A percentile compares a stretch with the other conserved stretches of the same genome.
Evolutionary conservation across 2,113 vertebrate genomes (phyloP).

Genomic region (Pteropus alecto): DNA sequence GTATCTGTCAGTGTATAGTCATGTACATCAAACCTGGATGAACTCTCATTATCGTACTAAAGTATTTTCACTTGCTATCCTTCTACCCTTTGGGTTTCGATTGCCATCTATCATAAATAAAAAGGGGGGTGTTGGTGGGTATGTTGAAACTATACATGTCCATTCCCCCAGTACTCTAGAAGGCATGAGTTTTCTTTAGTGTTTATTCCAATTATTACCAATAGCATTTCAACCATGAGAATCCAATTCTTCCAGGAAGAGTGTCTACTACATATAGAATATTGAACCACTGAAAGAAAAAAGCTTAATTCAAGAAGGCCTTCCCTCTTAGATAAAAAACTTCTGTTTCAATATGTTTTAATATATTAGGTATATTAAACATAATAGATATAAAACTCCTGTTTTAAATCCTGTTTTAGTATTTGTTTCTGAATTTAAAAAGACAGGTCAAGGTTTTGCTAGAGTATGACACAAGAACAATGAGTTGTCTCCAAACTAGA

Average conservation of each 20-base stretch:
- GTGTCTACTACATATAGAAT: neutral
- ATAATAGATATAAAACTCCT: neutral
- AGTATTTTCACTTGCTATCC: neutral
- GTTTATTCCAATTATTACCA: neutral
- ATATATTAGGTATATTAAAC: neutral
- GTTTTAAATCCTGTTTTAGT: neutral
- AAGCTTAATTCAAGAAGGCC: neutral
- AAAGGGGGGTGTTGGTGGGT: neutral
- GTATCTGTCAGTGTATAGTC: neutral
- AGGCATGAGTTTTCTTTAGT: neutral
- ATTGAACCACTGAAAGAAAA: neutral
- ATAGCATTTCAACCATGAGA: neutral
- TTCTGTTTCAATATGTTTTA: neutral
- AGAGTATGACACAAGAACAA: neutral
- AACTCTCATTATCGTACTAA: neutral
- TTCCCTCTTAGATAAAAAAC: neutral
- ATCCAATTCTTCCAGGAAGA: neutral
- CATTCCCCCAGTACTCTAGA: neutral
- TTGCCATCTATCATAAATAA: neutral
- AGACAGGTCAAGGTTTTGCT: neutral
- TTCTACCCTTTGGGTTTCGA: neutral
- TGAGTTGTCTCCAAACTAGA: neutral
- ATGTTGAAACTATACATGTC: neutral
- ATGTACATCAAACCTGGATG: neutral
- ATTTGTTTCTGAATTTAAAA: neutral